Conservation (phyloP, 2,797 vertebrate genomes). For the Molossus alvarezi region DNA sequence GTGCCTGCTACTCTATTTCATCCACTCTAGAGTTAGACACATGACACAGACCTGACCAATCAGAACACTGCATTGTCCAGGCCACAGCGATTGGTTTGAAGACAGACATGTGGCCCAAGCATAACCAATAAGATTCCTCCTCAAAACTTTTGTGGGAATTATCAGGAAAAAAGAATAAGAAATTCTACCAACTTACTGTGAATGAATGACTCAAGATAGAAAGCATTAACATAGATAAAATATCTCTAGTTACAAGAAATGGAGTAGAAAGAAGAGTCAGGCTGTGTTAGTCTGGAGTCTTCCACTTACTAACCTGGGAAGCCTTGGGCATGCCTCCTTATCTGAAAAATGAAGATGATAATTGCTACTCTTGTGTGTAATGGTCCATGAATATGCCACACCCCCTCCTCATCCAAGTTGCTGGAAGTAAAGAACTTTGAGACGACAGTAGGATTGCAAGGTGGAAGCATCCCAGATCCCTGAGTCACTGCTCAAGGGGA, state of each 20-base stretch:
- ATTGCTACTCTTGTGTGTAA: background rate
- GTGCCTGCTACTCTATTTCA: background rate
- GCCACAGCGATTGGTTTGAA: background rate
- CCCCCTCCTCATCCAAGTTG: background rate
- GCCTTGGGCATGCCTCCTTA: background rate
- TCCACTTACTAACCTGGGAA: background rate
- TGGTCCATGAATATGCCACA: background rate
- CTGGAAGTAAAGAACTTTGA: background rate
- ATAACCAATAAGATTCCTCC: background rate
- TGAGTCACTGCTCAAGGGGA: background rate
- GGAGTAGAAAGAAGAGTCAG: background rate
- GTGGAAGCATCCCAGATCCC: background rate
- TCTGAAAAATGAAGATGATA: background rate
- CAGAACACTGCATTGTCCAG: background rate
- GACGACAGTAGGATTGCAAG: background rate
- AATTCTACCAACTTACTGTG: background rate
- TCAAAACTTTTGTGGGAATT: background rate
- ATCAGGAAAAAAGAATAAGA: background rate
- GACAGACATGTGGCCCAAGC: background rate
- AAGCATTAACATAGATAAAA: background rate
- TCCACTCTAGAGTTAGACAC: background rate
- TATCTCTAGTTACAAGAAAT: background rate
- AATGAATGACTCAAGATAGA: background rate
- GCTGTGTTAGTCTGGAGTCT: background rate
- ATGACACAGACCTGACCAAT: background rate